Base-by-base conservation (phyloP, 1,140 invertebrate genomes). In the Bombus polaris region DNA sequence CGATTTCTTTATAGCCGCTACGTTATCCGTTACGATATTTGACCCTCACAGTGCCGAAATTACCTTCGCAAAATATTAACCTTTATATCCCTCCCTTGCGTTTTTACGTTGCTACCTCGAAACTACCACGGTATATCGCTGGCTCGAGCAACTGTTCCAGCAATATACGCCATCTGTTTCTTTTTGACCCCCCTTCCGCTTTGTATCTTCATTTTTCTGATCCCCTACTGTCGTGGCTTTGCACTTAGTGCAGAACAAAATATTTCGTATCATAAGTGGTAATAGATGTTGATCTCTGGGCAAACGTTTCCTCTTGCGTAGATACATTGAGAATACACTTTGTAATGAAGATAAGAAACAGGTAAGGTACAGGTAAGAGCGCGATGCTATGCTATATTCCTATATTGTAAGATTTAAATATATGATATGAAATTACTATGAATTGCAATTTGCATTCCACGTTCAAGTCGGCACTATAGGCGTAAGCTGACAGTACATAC, bases 21-120 rank as follows among this genome's bases (percentile, higher is more conserved):
- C 74, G 78, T 90, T 90, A 87, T 85, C 81, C 76, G 44, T 62
- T 65, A 32, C 35, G 28, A n/a, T 75, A 88, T 88, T 89, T 79
- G 68, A 89, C 65, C 44, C 39, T 18, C 10, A 9, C 44, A n/a
- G 35, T 83, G 39, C 44, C 37, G 75, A 35, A 65, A 44, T 32
- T 62, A 53, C 75, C 66, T 8, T 66, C 70, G 37, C 53, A 59
- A 88, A 89, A 89, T 80, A 89, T 76, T 78, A 76, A 74, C 62
- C 42, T 73, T 88, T 77, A 59, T 42, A 39, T 84, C 25, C 37
- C 80, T 25, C 25, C 37, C n/a, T 57, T 59, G 71, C 28, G 71
- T 62, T 80, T 53, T n/a, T 66, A 37, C 3, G 35, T n/a, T 66
- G 18, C 81, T 18, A 6, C 15, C 39, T 42, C 12, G 42, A 37